phyloP scores from a whole-genome alignment of 1,140 invertebrate genomes.

The Adelges cooleyi region DNA sequence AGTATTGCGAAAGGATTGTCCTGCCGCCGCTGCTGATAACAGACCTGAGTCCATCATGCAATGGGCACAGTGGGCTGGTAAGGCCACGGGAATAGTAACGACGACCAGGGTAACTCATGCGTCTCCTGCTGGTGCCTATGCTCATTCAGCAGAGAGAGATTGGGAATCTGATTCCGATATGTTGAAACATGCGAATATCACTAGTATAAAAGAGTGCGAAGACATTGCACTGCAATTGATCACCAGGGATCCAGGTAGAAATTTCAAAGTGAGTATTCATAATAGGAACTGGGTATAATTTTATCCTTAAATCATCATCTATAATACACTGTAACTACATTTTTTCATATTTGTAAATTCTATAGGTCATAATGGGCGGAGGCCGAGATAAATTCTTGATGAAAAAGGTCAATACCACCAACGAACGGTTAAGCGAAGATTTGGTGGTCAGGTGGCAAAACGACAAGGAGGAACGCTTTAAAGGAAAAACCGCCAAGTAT shows the following conservation, averaged over 20 bases:
- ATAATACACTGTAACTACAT: too few species aligned
- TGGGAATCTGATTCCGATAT: slow-evolving; percentile 64
- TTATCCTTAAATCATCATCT: too few species aligned
- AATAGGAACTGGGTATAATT: not conserved
- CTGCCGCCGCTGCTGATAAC: slow-evolving; percentile 45
- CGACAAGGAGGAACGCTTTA: slow-evolving; percentile 36
- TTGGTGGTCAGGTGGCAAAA: slow-evolving; percentile 45
- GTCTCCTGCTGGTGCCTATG: slow-evolving; percentile 74
- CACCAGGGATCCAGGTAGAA: slow-evolving; percentile 40
- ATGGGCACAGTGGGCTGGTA: slow-evolving; percentile 59
- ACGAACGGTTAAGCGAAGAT: slow-evolving; percentile 45
- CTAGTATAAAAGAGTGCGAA: slow-evolving; percentile 34
- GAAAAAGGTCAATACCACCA: slow-evolving; percentile 25
- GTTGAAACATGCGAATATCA: slow-evolving; percentile 25
- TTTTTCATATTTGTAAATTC: too few species aligned
- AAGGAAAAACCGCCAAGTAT: slow-evolving; percentile 37
- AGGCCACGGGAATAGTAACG: slow-evolving; percentile 57
- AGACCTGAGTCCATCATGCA: slow-evolving; percentile 54
- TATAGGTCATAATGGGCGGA: slow-evolving; percentile 40
- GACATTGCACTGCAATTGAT: slow-evolving; percentile 44
- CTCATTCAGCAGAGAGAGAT: slow-evolving; percentile 56
- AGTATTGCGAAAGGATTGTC: slow-evolving; percentile 47
- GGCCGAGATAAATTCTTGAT: slow-evolving; percentile 49
- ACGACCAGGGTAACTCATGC: slow-evolving; percentile 72
- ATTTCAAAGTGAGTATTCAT: slow-evolving; percentile 40